A percentile compares a stretch with the other conserved stretches of the same genome.
Evolutionary conservation across 2,888 invertebrate genomes (phyloP).

Genomic region (Tridacna crocea): DNA sequence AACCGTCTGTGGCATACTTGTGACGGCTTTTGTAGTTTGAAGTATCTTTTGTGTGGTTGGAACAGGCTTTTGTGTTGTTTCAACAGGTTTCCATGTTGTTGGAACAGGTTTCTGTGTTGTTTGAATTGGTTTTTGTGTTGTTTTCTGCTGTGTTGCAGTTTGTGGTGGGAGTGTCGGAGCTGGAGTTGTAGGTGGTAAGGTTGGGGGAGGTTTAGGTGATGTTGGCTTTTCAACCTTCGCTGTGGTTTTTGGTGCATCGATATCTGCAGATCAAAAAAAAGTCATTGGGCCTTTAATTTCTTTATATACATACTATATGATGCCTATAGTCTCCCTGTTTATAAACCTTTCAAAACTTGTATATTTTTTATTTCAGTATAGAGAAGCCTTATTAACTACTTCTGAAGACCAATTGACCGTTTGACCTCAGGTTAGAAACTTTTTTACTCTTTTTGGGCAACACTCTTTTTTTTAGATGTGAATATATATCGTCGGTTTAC

Average conservation of each 20-base stretch:
- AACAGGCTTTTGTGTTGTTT: neutral
- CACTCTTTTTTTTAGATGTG: too few relatives aligned
- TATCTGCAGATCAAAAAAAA: constrained; percentile 17
- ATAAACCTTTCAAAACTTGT: too few relatives aligned
- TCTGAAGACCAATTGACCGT: too few relatives aligned
- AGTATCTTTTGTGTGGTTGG: neutral
- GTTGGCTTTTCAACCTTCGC: constrained; percentile 24
- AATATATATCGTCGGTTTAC: too few relatives aligned
- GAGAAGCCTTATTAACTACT: too few relatives aligned
- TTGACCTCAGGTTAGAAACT: too few relatives aligned
- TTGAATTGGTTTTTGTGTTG: constrained; percentile 18
- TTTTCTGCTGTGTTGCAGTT: constrained; percentile 28
- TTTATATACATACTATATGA: too few relatives aligned
- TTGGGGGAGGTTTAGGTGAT: constrained; percentile 26
- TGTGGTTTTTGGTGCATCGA: constrained; percentile 9
- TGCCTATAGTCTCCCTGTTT: too few relatives aligned
- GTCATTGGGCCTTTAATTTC: too few relatives aligned
- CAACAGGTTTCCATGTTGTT: constrained; percentile 22
- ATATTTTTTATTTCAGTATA: too few relatives aligned
- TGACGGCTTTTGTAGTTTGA: neutral
- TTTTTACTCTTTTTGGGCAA: too few relatives aligned
- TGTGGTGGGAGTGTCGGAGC: constrained; percentile 5
- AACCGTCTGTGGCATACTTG: neutral
- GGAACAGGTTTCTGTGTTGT: constrained; percentile 20
- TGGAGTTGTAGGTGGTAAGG: neutral